Evolutionary conservation across 1,140 invertebrate genomes (phyloP).

Genomic region (Halesus radiatus): DNA sequence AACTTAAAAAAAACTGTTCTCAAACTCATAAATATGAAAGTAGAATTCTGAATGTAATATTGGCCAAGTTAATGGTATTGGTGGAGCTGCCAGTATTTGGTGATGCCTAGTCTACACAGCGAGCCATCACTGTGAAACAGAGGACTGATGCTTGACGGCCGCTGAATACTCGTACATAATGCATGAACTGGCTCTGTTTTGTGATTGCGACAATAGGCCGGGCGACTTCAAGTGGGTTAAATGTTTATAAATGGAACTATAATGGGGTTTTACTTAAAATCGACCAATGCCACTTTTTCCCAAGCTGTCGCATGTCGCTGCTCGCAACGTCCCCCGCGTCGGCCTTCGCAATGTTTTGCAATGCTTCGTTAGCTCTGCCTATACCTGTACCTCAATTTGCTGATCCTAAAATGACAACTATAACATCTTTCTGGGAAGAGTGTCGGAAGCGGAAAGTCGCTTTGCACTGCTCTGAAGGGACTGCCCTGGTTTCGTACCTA

Average conservation of each 20-base stretch:
- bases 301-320: background rate
- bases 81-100: background rate
- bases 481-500: no score
- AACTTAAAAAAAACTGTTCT: no score
- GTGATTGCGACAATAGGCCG: slow-evolving; percentile 6
- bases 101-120: no score
- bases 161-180: slow-evolving; percentile 2
- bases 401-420: no score
- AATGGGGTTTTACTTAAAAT: slow-evolving; percentile 2
- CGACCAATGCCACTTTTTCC: background rate
- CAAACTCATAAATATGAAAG: slow-evolving; percentile 7
- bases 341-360: no score
- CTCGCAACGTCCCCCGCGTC: no score
- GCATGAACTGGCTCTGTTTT: background rate
- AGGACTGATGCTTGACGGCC: background rate
- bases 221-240: slow-evolving; percentile 1
- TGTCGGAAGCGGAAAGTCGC: no score
- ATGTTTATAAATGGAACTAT: background rate
- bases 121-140: no score
- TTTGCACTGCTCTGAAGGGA: no score
- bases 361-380: no score
- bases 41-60: background rate
- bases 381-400: no score
- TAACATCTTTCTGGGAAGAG: no score
- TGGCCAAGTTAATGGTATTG: background rate